Conservation (phyloP, 2,797 vertebrate species). For the Cirrhinus molitorella region DNA sequence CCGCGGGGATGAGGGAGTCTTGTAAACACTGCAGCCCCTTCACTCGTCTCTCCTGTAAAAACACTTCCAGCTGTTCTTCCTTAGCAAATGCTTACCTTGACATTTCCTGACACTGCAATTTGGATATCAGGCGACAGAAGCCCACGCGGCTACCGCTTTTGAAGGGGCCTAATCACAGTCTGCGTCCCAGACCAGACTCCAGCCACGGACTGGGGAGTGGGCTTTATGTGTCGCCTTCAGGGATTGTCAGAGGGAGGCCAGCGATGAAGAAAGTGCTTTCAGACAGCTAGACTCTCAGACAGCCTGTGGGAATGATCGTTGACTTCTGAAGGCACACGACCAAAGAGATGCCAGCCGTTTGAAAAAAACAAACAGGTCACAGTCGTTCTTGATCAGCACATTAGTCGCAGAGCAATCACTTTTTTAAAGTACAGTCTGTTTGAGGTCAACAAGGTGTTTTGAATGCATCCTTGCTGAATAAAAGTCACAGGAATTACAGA, state of each 20-base stretch:
- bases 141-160: slow-evolving; percentile 17
- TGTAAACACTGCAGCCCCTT: slow-evolving; percentile 54
- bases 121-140: slow-evolving; percentile 55
- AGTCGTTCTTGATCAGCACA: neutral
- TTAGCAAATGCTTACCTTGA: slow-evolving; percentile 70
- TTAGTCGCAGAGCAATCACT: slow-evolving; percentile 5
- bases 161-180: slow-evolving; percentile 67
- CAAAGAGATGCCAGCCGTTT: slow-evolving; percentile 70
- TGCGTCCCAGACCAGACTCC: slow-evolving; percentile 52
- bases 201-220: slow-evolving; percentile 57
- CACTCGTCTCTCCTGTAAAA: slow-evolving; percentile 62
- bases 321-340: slow-evolving; percentile 67
- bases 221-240: slow-evolving; percentile 65
- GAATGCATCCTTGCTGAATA: neutral
- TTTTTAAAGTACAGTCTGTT: neutral
- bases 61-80: slow-evolving; percentile 70
- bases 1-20: slow-evolving; percentile 44
- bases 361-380: slow-evolving; percentile 39
- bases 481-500: neutral
- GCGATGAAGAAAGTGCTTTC: slow-evolving; percentile 13
- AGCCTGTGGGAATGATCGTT: slow-evolving; percentile 41
- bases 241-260: slow-evolving; percentile 29
- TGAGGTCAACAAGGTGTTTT: neutral
- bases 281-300: slow-evolving; percentile 50
- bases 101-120: slow-evolving; percentile 70